These are phyloP conservation scores for Drosophila littoralis DNA, from an alignment of 1,140 invertebrate species.

Conservation along the genomic window DNA sequence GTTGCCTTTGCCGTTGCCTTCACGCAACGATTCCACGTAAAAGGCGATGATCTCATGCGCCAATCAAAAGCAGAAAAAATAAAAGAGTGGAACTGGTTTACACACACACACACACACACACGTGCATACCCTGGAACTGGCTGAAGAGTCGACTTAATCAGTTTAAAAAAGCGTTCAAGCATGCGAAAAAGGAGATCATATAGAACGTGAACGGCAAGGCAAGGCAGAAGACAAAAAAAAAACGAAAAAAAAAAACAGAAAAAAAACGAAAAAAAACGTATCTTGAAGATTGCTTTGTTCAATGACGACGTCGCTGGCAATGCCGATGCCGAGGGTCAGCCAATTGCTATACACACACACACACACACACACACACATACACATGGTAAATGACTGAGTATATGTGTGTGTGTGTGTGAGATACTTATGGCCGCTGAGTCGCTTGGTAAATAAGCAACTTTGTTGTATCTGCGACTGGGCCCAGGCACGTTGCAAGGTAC, in stretches of 20 bases:
- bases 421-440: slow-evolving; percentile 53
- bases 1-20: slow-evolving; percentile 53
- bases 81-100: slow-evolving; percentile 58
- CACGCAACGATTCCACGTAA: slow-evolving; percentile 77
- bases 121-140: slow-evolving; percentile 24
- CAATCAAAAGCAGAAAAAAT: slow-evolving; percentile 56
- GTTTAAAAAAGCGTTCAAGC: slow-evolving; percentile 81
- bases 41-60: slow-evolving; percentile 78
- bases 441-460: slow-evolving; percentile 67
- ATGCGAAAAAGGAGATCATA: slow-evolving; percentile 68
- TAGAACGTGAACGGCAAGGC: slow-evolving; percentile 24
- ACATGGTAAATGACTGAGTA: slow-evolving; percentile 22
- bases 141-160: slow-evolving; percentile 82
- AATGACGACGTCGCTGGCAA: slow-evolving; percentile 43
- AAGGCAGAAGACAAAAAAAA: slow-evolving; percentile 16
- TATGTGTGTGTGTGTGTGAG: slow-evolving; percentile 45
- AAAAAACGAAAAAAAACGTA: slow-evolving; percentile 30
- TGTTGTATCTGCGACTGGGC: slow-evolving; percentile 60
- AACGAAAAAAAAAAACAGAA: slow-evolving; percentile 11
- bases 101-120: slow-evolving; percentile 48
- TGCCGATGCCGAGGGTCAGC: slow-evolving; percentile 66
- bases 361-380: slow-evolving; percentile 18
- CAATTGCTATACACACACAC: slow-evolving; percentile 57
- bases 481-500: slow-evolving; percentile 55
- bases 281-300: slow-evolving; percentile 78